These are phyloP conservation scores for Danaus melanippus DNA, from an alignment of 1,140 invertebrate species.

Conservation along the genomic window DNA sequence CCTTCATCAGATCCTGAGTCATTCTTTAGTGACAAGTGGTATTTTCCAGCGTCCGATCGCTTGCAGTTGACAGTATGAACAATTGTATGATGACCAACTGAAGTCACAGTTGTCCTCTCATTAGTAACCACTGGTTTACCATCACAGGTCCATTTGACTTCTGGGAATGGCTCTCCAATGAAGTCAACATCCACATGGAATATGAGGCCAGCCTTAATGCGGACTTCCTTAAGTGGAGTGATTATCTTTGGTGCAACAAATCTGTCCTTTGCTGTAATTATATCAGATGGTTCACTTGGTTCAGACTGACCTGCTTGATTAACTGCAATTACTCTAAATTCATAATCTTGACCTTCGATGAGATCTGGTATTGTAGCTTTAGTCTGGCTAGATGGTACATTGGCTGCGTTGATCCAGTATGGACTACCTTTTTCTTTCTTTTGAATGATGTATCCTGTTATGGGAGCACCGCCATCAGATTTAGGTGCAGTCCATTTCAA, in stretches of 20 bases:
- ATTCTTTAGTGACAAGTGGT: slow-evolving; percentile 87
- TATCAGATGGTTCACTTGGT: slow-evolving; percentile 93
- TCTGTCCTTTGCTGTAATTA: slow-evolving; percentile 88
- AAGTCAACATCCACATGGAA: slow-evolving; percentile 95
- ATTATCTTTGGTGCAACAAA: slow-evolving; percentile 93
- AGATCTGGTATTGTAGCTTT: slow-evolving; percentile 89
- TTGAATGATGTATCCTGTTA: slow-evolving; percentile 95
- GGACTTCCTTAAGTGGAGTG: slow-evolving; percentile 88
- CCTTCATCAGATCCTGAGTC: slow-evolving; percentile 92
- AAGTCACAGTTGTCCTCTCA: slow-evolving; percentile 88
- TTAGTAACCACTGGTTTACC: slow-evolving; percentile 81
- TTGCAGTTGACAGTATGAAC: slow-evolving; percentile 92
- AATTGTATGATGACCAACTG: slow-evolving; percentile 92
- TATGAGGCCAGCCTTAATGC: slow-evolving; percentile 93
- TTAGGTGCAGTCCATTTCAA: slow-evolving; percentile 90
- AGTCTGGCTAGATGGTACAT: slow-evolving; percentile 85
- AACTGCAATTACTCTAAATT: slow-evolving; percentile 95
- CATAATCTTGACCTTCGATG: slow-evolving; percentile 94
- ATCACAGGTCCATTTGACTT: slow-evolving; percentile 88
- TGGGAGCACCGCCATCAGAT: slow-evolving; percentile 91
- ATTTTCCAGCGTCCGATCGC: slow-evolving; percentile 87
- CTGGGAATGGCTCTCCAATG: slow-evolving; percentile 90
- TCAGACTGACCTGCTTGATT: slow-evolving; percentile 97
- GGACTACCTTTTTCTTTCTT: slow-evolving; percentile 95
- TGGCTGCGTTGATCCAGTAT: slow-evolving; percentile 91